Percentiles rank a stretch among this genome's conserved stretches.
Evolutionary conservation across 2,113 vertebrate species (phyloP).

Genomic region (Tichodroma muraria): DNA sequence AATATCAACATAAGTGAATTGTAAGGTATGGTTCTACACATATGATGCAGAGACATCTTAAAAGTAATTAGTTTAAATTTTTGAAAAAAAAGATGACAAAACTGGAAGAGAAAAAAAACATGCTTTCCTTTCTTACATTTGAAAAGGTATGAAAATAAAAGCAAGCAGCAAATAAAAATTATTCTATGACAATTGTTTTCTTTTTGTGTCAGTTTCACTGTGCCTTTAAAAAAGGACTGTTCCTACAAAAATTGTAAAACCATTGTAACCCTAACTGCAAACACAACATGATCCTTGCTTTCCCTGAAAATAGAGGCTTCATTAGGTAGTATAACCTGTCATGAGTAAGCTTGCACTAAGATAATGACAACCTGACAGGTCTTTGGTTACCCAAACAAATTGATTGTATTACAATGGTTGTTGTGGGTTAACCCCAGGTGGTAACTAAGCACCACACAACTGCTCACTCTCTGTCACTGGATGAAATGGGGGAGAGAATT

Average conservation of each 20-base stretch:
- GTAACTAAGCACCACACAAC: background rate
- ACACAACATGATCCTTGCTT: background rate
- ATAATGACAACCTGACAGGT: background rate
- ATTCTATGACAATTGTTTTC: fast-evolving
- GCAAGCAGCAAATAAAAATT: background rate
- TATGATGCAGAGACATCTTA: background rate
- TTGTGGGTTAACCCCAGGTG: background rate
- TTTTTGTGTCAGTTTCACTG: background rate
- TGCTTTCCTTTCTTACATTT: background rate
- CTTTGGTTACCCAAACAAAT: background rate
- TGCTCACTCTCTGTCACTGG: background rate
- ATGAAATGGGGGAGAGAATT: fast-evolving
- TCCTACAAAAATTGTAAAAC: background rate
- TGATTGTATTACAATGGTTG: background rate
- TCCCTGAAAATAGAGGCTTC: background rate
- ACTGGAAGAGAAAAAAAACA: background rate
- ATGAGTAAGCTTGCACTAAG: background rate
- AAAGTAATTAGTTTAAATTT: background rate
- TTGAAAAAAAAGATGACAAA: background rate
- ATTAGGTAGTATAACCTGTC: background rate
- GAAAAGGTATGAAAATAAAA: background rate
- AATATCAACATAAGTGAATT: background rate
- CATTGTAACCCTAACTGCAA: background rate
- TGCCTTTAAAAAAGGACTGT: background rate
- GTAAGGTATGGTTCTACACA: background rate